Percentiles rank a stretch among this genome's conserved stretches.
Evolutionary conservation across 2,888 invertebrate genomes (phyloP).

Genomic region (Drosophila nr. fundita): DNA sequence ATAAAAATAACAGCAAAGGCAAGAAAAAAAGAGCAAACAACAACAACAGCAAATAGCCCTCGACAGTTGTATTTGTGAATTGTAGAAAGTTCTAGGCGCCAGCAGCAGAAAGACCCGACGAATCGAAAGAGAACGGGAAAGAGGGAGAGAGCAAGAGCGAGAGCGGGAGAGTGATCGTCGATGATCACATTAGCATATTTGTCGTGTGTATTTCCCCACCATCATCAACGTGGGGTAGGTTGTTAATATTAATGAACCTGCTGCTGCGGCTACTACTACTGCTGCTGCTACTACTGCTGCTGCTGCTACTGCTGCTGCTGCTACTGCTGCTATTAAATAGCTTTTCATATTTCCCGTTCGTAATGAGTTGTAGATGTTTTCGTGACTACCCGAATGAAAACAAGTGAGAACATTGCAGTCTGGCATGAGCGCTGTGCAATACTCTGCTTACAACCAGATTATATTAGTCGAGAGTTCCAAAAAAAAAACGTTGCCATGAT

Average conservation of each 20-base stretch:
- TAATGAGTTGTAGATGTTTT: constrained; percentile 22
- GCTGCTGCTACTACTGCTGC: constrained; percentile 19
- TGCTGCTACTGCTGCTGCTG: constrained; percentile 15
- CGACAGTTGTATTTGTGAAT: constrained; percentile 49
- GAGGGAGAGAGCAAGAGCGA: background rate
- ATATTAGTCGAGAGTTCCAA: background rate
- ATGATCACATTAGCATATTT: constrained; percentile 36
- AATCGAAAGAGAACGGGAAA: constrained; percentile 24
- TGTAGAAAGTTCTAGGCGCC: constrained; percentile 75
- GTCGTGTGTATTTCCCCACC: constrained; percentile 18
- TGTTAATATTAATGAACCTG: constrained; percentile 68
- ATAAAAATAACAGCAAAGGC: constrained; percentile 59
- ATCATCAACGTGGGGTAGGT: constrained; percentile 68
- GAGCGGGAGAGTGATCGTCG: constrained; percentile 18
- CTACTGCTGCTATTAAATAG: constrained; percentile 14
- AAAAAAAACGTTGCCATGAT: background rate
- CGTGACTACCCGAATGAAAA: constrained; percentile 19
- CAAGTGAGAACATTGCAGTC: background rate
- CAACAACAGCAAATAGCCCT: constrained; percentile 38
- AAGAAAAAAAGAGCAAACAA: constrained; percentile 39
- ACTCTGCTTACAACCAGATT: background rate
- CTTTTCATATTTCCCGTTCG: constrained; percentile 19
- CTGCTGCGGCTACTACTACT: constrained; percentile 14
- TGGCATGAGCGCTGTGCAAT: background rate
- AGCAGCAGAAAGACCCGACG: constrained; percentile 19